Conservation (phyloP, 2,797 vertebrate species). For the Eospalax fontanierii region DNA sequence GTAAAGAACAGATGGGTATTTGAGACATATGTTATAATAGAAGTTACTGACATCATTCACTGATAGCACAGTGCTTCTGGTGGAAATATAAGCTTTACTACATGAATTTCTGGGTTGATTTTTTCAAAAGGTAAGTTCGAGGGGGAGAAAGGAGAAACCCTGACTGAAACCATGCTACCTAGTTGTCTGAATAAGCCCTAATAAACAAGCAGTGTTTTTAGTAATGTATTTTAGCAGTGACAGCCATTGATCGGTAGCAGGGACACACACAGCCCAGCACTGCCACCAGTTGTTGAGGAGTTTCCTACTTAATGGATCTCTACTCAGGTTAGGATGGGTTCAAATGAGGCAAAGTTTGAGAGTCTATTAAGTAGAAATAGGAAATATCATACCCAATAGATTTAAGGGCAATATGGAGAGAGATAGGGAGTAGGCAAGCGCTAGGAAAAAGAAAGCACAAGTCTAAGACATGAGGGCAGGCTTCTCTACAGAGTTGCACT, state of each 20-base stretch:
- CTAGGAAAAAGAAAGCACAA: neutral
- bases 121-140: slow-evolving; percentile 52
- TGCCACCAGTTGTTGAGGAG: neutral
- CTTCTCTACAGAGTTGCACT: neutral
- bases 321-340: neutral
- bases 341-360: neutral
- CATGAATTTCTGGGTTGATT: slow-evolving; percentile 18
- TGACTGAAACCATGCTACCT: neutral
- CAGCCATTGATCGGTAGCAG: neutral
- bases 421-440: neutral
- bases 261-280: neutral
- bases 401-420: neutral
- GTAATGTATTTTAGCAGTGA: neutral
- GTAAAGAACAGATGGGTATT: neutral
- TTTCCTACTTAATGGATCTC: neutral
- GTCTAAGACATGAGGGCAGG: neutral
- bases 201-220: neutral
- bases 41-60: slow-evolving; percentile 2
- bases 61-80: neutral
- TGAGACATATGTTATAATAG: neutral
- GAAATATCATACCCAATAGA: neutral
- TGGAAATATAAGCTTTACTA: neutral
- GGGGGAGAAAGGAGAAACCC: slow-evolving; percentile 24
- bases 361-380: neutral
- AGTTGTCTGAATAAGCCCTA: neutral